These are phyloP conservation scores for Plodia interpunctella DNA, from an alignment of 1,140 invertebrate genomes.

Conservation along the genomic window DNA sequence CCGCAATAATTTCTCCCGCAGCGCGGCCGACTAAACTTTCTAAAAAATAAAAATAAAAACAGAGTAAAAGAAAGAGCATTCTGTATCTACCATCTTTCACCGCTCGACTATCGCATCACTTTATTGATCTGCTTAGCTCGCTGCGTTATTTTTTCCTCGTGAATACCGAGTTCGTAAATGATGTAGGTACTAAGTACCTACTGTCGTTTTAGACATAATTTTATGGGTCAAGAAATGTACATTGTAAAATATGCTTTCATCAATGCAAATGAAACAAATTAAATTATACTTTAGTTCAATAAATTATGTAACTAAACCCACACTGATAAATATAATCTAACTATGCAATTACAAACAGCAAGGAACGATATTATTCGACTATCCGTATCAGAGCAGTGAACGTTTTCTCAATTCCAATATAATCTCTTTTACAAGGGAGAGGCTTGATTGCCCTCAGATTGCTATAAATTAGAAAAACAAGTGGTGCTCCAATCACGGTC, in stretches of 20 bases:
- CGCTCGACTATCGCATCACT: constrained; percentile 62
- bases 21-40: constrained; percentile 70
- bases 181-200: constrained; percentile 20
- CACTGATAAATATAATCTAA: not conserved
- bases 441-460: constrained; percentile 64
- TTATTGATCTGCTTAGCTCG: constrained; percentile 36
- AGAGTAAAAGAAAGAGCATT: constrained; percentile 68
- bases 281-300: too few species aligned
- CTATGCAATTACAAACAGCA: not conserved
- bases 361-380: constrained; percentile 24
- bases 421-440: constrained; percentile 59
- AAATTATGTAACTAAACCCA: too few species aligned
- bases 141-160: constrained; percentile 42
- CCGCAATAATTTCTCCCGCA: constrained; percentile 68
- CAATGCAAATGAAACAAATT: too few species aligned
- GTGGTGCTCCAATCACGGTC: constrained; percentile 56
- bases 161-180: constrained; percentile 24
- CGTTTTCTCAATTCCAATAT: constrained; percentile 55
- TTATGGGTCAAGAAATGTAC: too few species aligned
- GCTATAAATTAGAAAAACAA: constrained; percentile 72
- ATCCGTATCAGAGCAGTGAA: constrained; percentile 42
- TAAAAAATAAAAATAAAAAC: constrained; percentile 71
- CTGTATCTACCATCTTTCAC: constrained; percentile 71
- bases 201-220: constrained; percentile 28
- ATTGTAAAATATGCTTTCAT: too few species aligned